These are phyloP conservation scores for Forficula auricularia DNA, from an alignment of 1,140 invertebrate species.

Conservation along the genomic window DNA sequence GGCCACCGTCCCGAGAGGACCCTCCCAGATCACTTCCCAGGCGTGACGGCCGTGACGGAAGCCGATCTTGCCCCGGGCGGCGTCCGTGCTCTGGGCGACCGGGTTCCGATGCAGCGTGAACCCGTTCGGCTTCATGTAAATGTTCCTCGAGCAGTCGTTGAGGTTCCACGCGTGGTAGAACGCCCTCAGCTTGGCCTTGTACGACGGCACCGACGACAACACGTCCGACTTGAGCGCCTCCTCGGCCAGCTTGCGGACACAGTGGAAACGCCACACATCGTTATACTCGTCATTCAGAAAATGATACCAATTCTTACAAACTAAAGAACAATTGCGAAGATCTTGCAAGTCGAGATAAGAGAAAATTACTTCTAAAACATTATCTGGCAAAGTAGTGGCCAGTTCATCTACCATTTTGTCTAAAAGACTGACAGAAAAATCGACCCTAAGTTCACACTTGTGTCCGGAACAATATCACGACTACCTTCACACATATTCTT, in stretches of 20 bases:
- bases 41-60: slow-evolving; percentile 86
- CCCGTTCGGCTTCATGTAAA: slow-evolving; percentile 91
- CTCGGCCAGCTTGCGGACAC: slow-evolving; percentile 68
- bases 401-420: slow-evolving; percentile 23
- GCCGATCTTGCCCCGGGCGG: slow-evolving; percentile 83
- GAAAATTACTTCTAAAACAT: slow-evolving; percentile 84
- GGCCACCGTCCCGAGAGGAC: slow-evolving; percentile 86
- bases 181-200: slow-evolving; percentile 85
- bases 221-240: slow-evolving; percentile 86
- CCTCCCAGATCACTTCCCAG: slow-evolving; percentile 99
- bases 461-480: no score
- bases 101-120: slow-evolving; percentile 96
- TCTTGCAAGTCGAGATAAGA: slow-evolving; percentile 78
- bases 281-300: slow-evolving; percentile 86
- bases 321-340: slow-evolving; percentile 71
- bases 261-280: slow-evolving; percentile 87
- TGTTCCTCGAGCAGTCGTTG: slow-evolving; percentile 89
- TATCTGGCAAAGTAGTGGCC: slow-evolving; percentile 38
- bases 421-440: slow-evolving; percentile 9
- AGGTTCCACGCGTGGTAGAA: slow-evolving; percentile 95
- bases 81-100: slow-evolving; percentile 96
- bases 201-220: slow-evolving; percentile 70
- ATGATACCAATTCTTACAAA: slow-evolving; percentile 85
- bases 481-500: no score
- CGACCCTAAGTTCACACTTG: no score